Conservation (phyloP, 2,797 vertebrate genomes). For the Pantherophis vulpinus region DNA sequence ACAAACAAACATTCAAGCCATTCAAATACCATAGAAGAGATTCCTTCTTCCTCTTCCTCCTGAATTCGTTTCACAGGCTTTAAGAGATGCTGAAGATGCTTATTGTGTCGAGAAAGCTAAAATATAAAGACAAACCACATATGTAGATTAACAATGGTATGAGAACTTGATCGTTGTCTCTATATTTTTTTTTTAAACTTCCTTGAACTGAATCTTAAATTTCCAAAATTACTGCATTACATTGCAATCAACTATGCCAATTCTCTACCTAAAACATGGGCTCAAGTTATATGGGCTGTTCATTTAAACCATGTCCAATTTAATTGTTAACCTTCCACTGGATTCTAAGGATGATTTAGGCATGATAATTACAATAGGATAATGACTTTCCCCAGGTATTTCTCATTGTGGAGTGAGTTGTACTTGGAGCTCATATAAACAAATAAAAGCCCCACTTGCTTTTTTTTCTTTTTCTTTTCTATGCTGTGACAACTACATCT, state of each 20-base stretch:
- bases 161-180: background rate
- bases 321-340: background rate
- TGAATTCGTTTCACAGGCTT: constrained; percentile 83
- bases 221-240: background rate
- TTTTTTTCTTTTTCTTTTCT: background rate
- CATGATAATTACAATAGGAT: background rate
- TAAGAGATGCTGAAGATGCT: constrained; percentile 84
- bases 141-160: background rate
- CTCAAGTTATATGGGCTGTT: background rate
- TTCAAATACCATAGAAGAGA: constrained; percentile 88
- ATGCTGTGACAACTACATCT: background rate
- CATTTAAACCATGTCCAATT: background rate
- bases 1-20: background rate
- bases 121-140: background rate
- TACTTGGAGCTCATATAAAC: background rate
- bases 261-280: background rate
- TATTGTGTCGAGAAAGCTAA: constrained; percentile 93
- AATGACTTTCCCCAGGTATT: background rate
- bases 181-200: background rate
- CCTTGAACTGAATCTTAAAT: background rate
- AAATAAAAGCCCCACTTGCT: background rate
- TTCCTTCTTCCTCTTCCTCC: constrained; percentile 91
- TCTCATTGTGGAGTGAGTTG: too few species aligned
- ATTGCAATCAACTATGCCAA: background rate
- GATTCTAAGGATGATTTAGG: background rate